Percentiles rank a stretch among this genome's conserved stretches.
Evolutionary conservation across 1,140 invertebrate species (phyloP).

Genomic region (Samia ricini): DNA sequence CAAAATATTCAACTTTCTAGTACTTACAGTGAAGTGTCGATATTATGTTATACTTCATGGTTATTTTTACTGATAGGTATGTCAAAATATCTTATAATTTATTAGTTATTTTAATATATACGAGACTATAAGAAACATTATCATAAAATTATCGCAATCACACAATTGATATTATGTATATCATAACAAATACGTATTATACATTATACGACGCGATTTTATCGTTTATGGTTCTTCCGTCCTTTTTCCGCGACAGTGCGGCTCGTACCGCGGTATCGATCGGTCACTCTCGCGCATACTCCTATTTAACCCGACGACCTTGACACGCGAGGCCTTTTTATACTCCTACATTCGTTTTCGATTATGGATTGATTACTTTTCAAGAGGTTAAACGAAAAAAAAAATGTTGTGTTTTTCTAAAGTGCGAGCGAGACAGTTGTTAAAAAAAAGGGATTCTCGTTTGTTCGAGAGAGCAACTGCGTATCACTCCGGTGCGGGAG

Average conservation of each 20-base stretch:
- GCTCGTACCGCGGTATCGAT: slow-evolving; percentile 6
- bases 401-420: slow-evolving; percentile 50
- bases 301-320: slow-evolving; percentile 30
- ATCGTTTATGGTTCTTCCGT: slow-evolving; percentile 9
- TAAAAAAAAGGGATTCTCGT: slow-evolving; percentile 37
- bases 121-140: background rate
- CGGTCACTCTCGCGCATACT: slow-evolving; percentile 33
- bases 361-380: slow-evolving; percentile 10
- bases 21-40: too few species aligned
- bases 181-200: background rate
- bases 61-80: too few species aligned
- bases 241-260: slow-evolving; percentile 20
- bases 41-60: too few species aligned
- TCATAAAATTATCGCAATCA: slow-evolving; percentile 15
- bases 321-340: slow-evolving; percentile 26
- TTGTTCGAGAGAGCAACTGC: slow-evolving; percentile 30
- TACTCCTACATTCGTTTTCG: slow-evolving; percentile 11
- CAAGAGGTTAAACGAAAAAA: slow-evolving; percentile 21
- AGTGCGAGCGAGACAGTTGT: slow-evolving; percentile 49
- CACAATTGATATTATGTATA: slow-evolving; percentile 20
- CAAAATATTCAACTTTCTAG: too few species aligned
- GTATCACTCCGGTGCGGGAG: slow-evolving; percentile 62
- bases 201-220: slow-evolving; percentile 11
- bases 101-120: too few species aligned
- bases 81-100: too few species aligned